phyloP scores from a whole-genome alignment of 2,113 vertebrate genomes.

The Sphyrna mokarran region DNA sequence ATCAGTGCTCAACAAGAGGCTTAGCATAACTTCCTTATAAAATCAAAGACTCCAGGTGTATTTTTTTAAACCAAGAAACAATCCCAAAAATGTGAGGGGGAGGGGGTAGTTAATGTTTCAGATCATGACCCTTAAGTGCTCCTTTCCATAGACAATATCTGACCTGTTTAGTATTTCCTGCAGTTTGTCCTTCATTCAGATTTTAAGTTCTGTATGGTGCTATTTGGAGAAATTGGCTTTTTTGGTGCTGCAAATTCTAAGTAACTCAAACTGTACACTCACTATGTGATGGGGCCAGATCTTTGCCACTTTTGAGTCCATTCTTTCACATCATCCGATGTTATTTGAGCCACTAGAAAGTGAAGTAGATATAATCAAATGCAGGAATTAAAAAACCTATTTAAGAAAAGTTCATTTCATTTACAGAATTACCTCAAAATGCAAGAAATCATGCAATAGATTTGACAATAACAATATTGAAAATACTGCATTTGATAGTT shows the following conservation, averaged over 20 bases:
- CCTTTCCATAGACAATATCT: too few species aligned
- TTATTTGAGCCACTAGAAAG: slow-evolving; percentile 87
- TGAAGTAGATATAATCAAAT: not conserved
- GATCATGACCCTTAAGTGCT: too few species aligned
- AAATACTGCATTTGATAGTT: too few species aligned
- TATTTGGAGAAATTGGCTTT: not conserved
- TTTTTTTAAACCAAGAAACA: too few species aligned
- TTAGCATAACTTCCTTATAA: too few species aligned
- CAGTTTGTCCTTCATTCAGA: not conserved
- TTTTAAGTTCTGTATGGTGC: not conserved
- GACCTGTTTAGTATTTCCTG: too few species aligned
- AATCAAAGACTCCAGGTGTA: too few species aligned
- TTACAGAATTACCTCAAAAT: not conserved
- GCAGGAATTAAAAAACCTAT: not conserved
- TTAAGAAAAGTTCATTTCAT: not conserved
- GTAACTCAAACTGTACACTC: slow-evolving; percentile 43
- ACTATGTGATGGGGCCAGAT: slow-evolving; percentile 95
- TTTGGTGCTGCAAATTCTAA: not conserved
- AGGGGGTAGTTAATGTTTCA: too few species aligned
- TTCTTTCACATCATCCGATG: slow-evolving; percentile 95
- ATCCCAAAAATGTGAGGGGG: too few species aligned
- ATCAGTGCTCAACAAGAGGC: too few species aligned
- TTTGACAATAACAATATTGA: too few species aligned
- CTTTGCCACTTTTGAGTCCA: slow-evolving; percentile 98
- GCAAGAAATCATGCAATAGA: not conserved